These are phyloP conservation scores for Olivierus martensii DNA, from an alignment of 1,140 invertebrate species.

Conservation along the genomic window DNA sequence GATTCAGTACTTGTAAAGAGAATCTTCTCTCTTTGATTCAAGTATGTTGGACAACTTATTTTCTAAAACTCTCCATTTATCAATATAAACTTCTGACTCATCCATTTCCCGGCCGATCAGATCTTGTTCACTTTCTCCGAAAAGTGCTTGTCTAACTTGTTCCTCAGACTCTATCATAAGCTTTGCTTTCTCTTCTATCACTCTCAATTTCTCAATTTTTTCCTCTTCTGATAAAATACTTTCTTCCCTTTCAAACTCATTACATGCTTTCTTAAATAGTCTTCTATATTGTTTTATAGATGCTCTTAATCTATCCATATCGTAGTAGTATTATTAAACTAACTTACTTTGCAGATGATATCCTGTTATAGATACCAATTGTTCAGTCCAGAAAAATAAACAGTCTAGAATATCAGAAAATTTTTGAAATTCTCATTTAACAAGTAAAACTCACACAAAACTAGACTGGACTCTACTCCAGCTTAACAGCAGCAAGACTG, in stretches of 20 bases:
- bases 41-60: neutral
- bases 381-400: too few species aligned
- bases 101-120: neutral
- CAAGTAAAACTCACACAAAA: too few species aligned
- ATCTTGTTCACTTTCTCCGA: neutral
- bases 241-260: neutral
- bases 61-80: neutral
- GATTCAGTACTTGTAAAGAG: neutral
- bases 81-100: neutral
- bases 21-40: neutral
- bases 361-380: too few species aligned
- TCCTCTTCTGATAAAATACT: neutral
- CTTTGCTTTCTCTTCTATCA: constrained; percentile 1
- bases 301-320: too few species aligned
- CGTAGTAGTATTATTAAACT: too few species aligned
- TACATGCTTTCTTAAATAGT: neutral
- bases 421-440: too few species aligned
- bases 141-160: neutral
- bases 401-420: too few species aligned
- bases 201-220: neutral
- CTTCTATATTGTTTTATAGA: neutral
- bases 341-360: too few species aligned
- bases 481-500: too few species aligned
- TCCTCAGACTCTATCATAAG: neutral
- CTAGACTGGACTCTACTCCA: too few species aligned